Base-by-base conservation (phyloP, 2,113 vertebrate species). In the Apistogramma diplotaenia region DNA sequence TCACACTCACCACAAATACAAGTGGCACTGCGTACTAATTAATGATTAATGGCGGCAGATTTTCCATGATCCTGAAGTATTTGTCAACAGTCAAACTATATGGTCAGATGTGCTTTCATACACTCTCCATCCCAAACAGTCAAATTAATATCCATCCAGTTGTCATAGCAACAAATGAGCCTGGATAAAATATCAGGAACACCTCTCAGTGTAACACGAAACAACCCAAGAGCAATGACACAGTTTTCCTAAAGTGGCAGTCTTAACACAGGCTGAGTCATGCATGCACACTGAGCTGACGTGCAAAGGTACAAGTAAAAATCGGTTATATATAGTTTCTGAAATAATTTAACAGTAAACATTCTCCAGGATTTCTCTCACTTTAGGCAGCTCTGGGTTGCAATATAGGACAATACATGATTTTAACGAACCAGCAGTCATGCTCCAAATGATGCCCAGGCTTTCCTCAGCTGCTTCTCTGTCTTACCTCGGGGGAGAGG, bases 401-500 rank as follows among this genome's bases (percentile, higher is more conserved):
- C 82, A 76, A 35, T 82, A 35, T 13, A 40, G 70, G 65, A 67
- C 83, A 53, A 33, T 79, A 21, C 37, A 65, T 16, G 53, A 58
- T 60, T 71, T n/a, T 70, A 37, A 53, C 51, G 13, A 62, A 43
- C 61, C 13, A 37, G 79, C 6, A 76, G 35, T 19, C 23, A 8
- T 35, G 40, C 21, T 60, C 27, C n/a, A 78, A 70, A 76, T 16
- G 3, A 51, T 11, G 31, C 29, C 37, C 60, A 58, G 23, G 40
- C 56, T 67, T 65, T 43, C 55, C 65, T 29, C 49, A 49, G 56
- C 70, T 21, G 75, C 27, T 49, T 71, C 18, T 78, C 13, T 13
- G 40, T 51, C 75, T 89, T 74, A 94, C 95, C 95, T 96, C 94
- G 1, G 94, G 93, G 54, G 94, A 94, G 23, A 96, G 94, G 86